These are phyloP conservation scores for Drosophila bocki DNA, from an alignment of 1,140 invertebrate genomes.

Conservation along the genomic window DNA sequence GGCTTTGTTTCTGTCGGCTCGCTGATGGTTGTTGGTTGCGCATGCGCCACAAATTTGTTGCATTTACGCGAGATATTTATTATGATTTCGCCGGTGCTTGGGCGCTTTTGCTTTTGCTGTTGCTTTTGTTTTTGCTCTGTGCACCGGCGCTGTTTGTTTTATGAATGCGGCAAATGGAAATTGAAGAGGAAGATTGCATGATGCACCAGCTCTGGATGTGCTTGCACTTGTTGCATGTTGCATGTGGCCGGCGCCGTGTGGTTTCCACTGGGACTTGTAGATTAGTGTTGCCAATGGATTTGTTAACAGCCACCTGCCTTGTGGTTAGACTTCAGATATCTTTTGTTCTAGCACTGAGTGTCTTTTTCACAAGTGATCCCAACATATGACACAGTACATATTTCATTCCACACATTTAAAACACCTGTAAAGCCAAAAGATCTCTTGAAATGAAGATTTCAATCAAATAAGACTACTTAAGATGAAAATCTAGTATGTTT, in stretches of 20 bases:
- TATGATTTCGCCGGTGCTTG: conserved; percentile 52
- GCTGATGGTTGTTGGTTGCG: conserved; percentile 44
- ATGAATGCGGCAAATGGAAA: conserved; percentile 54
- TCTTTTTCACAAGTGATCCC: background rate
- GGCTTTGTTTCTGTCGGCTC: conserved; percentile 9
- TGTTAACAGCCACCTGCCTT: conserved; percentile 15
- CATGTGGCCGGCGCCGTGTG: background rate
- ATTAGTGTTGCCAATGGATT: conserved; percentile 16
- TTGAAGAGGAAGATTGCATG: conserved; percentile 56
- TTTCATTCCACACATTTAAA: background rate
- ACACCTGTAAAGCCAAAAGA: too few species aligned
- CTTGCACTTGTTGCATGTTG: conserved; percentile 12
- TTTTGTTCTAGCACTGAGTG: background rate
- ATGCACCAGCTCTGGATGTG: conserved; percentile 33
- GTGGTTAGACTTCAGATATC: background rate
- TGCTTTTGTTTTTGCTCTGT: conserved; percentile 11
- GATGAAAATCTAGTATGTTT: background rate
- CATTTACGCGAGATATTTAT: conserved; percentile 68
- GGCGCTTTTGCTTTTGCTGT: conserved; percentile 19
- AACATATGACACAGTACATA: background rate
- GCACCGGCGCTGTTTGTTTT: conserved; percentile 40
- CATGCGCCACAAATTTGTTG: conserved; percentile 68
- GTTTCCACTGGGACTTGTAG: conserved; percentile 10
- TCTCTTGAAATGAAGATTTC: background rate
- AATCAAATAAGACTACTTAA: background rate